A percentile compares a stretch with the other conserved stretches of the same genome.
These are phyloP conservation scores for Archilochus colubris DNA, from an alignment of 2,113 vertebrate species.

Conservation along the genomic window DNA sequence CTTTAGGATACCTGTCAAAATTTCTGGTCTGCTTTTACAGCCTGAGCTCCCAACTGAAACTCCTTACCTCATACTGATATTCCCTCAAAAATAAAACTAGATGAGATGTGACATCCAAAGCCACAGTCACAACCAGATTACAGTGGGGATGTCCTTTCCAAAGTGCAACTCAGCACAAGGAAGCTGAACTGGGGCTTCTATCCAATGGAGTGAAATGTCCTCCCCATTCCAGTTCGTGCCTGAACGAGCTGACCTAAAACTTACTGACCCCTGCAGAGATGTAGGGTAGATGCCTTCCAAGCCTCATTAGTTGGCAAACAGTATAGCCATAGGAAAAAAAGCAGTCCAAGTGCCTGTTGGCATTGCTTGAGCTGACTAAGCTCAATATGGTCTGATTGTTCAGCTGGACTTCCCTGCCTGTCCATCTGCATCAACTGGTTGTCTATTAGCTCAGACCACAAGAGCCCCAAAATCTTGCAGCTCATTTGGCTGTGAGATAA, in stretches of 20 bases:
- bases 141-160: background rate
- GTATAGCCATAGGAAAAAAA: background rate
- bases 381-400: background rate
- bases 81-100: background rate
- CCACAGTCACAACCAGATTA: background rate
- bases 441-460: background rate
- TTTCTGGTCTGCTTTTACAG: background rate
- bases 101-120: background rate
- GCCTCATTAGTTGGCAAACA: background rate
- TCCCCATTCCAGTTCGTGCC: background rate
- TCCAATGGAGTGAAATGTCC: background rate
- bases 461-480: background rate
- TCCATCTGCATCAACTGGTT: background rate
- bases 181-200: background rate
- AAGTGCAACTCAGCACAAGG: background rate
- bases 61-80: background rate
- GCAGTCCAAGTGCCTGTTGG: background rate
- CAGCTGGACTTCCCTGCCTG: background rate
- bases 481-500: background rate
- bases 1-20: background rate
- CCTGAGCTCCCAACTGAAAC: background rate
- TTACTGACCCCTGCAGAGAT: slow-evolving; percentile 13
- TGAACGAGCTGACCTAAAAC: slow-evolving; percentile 13
- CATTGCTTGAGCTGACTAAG: background rate
- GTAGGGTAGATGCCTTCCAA: background rate